Base-by-base conservation (phyloP, 2,113 vertebrate species). In the Muntiacus reevesi region DNA sequence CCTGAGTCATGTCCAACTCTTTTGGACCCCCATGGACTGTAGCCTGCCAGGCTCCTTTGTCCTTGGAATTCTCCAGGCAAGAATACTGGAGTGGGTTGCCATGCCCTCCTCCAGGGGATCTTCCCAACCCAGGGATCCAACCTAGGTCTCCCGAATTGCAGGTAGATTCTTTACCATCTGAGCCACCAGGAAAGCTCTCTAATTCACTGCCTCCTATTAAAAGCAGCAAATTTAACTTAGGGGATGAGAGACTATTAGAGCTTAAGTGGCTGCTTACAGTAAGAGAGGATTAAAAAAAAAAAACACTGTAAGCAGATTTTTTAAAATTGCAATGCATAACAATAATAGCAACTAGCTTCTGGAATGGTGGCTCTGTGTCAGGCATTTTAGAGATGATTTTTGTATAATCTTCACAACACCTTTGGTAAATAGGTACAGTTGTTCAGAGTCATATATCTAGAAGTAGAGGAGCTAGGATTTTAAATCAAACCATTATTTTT, bases 171-270 rank as follows among this genome's bases (percentile, higher is more conserved):
- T 71, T 71, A 36, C 64, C 64, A 36, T 19, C 64, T 71, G 64
- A 71, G 17, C 64, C 64, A 71, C 8, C n/a, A 71, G 17, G 64
- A n/a, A 71, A 36, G 64, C 64, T 71, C 64, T 93, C 36, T 62
- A 59, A 89, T 81, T 95, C 33, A 97, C 71, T 57, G 4, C 81
- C 47, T 92, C 55, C 47, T 97, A 12, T 81, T 74, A 87, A 92
- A 84, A 92, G 45, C 60, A 92, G 6, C 15, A 97, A 81, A 94
- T 89, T 62, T 92, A 45, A 94, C 21, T 2, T 59, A 60, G 7
- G 78, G 2, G 13, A 54, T 85, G 47, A 83, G 50, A 96, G 21
- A 85, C 25, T 85, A 6, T 86, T 78, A 62, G 57, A 78, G 10
- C 8, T 78, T 21, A 91, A 40, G 8, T 93, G 43, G n/a, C 36